These are phyloP conservation scores for Galaxias olidus DNA, from an alignment of 2,797 vertebrate genomes.

Conservation along the genomic window DNA sequence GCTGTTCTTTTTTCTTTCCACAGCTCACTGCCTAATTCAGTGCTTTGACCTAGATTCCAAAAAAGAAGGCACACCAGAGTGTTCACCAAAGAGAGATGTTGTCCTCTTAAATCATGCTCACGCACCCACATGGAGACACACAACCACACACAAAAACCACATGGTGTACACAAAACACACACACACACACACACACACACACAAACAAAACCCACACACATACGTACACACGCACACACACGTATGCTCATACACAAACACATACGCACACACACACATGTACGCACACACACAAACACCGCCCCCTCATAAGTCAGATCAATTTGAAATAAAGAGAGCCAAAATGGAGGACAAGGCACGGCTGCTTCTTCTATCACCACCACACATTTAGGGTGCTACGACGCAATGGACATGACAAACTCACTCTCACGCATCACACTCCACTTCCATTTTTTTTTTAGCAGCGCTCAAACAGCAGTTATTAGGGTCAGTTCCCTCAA, in stretches of 20 bases:
- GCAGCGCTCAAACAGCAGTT: neutral
- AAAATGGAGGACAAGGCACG: too few relatives aligned
- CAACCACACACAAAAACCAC: conserved; percentile 10
- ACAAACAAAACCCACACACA: conserved; percentile 3
- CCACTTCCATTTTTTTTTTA: too few relatives aligned
- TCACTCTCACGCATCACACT: too few relatives aligned
- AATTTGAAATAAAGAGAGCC: too few relatives aligned
- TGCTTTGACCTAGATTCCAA: conserved; percentile 70
- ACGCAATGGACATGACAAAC: too few relatives aligned
- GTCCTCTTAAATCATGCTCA: conserved; percentile 25
- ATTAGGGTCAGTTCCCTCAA: conserved; percentile 33
- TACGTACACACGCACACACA: neutral
- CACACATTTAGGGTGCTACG: too few relatives aligned
- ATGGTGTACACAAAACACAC: conserved; percentile 9
- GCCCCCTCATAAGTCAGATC: too few relatives aligned
- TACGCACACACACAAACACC: neutral
- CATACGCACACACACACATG: neutral
- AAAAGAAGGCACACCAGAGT: conserved; percentile 42
- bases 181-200: conserved; percentile 9
- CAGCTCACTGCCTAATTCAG: conserved; percentile 45
- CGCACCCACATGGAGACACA: conserved; percentile 19
- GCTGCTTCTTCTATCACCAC: too few relatives aligned
- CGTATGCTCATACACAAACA: neutral
- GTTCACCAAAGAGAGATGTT: conserved; percentile 21
- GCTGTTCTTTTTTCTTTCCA: conserved; percentile 55